phyloP scores from a whole-genome alignment of 2,888 invertebrate species.

The Sarcophaga carnaria region DNA sequence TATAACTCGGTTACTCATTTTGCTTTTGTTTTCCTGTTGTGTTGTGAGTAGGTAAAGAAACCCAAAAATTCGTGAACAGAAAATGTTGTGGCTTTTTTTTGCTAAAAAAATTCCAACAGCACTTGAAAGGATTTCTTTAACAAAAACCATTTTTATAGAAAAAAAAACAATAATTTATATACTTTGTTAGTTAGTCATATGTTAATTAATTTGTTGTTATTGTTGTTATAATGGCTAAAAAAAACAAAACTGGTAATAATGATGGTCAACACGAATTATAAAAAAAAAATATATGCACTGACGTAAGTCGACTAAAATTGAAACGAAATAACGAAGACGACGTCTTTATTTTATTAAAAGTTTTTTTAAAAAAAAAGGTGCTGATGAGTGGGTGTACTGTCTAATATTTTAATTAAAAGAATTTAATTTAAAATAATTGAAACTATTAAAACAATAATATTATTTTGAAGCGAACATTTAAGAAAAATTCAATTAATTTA shows the following conservation, averaged over 20 bases:
- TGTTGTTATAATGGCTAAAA: slow-evolving; percentile 4
- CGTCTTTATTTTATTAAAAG: not conserved
- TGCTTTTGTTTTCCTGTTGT: not conserved
- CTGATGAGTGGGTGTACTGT: not conserved
- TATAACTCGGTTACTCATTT: not conserved
- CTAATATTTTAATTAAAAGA: not conserved
- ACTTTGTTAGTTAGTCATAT: slow-evolving; percentile 20
- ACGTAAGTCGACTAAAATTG: slow-evolving; percentile 56
- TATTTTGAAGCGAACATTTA: not conserved
- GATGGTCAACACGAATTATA: slow-evolving; percentile 38
- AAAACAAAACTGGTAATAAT: slow-evolving; percentile 11
- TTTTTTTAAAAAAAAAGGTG: slow-evolving; percentile 2
- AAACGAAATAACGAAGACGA: slow-evolving; percentile 5
- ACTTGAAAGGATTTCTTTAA: slow-evolving; percentile 24
- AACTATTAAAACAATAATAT: not conserved
- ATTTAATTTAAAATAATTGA: not conserved
- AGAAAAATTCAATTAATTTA: not conserved
- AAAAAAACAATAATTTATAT: not conserved
- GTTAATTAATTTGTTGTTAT: slow-evolving; percentile 35
- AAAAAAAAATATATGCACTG: slow-evolving; percentile 41
- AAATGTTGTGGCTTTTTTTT: not conserved
- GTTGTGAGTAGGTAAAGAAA: not conserved
- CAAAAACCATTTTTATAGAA: not conserved
- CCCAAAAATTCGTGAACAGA: not conserved
- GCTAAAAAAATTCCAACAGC: slow-evolving; percentile 9